Evolutionary conservation across 2,888 invertebrate genomes (phyloP), one percentile per base, ranked within the genome.

Genomic region (Cataglyphis albicans): DNA sequence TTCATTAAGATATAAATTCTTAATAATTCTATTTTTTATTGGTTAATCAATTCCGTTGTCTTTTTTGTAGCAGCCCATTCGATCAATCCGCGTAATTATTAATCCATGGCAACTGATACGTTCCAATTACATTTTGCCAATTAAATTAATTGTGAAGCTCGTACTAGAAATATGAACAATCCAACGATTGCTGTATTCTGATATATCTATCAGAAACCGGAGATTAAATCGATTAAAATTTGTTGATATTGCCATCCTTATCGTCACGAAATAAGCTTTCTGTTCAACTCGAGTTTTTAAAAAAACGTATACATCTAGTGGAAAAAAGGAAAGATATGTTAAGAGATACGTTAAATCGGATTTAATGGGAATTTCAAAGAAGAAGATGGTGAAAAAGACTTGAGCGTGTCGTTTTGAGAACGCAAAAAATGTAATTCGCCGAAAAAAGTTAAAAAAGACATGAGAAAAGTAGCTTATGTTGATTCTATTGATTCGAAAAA

Each of bases 41-140:
- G 9, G 3, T n/a, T 41, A 64, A 52, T 38, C 15, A 2, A 57
- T 25, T 52, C n/a, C 15, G 35, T 65, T 65, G 7, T 59, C 15
- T 64, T 44, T 55, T 10, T 32, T 21, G 12, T 18, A 15, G 21
- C 41, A 70, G 41, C 1, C 18, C 0, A 32, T 52, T 67, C 5
- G 12, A 48, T 15, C 10, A 38, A 25, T 52, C 38, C 32, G 15
- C 57, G 68, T 76, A 38, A 76, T 67, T 76, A 38, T 57, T 76
- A 57, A 68, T 68, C 32, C 21, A 32, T 4, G 9, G 2, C 15
- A 61, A 44, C 52, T 52, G 25, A 6, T 29, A 6, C 21, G 35
- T 57, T 68, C 9, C 15, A 44, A 78, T 78, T 78, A 78, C 10
- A 41, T 78, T 32, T 70, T 21, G 21, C 44, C 68, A 78, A 70